phyloP scores from a whole-genome alignment of 2,888 invertebrate species.

The Anthrax anthrax region DNA sequence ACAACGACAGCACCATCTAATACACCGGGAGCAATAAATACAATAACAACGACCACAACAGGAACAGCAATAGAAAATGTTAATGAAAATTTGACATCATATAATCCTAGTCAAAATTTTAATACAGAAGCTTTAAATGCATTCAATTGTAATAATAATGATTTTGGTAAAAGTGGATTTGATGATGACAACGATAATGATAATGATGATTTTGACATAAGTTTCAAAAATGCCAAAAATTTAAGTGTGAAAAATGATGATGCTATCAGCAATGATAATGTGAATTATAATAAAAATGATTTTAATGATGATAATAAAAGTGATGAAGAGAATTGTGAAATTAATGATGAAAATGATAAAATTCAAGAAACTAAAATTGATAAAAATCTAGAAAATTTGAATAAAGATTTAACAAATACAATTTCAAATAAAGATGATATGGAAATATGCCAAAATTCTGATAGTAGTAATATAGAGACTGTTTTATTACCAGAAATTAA shows the following conservation, averaged over 20 bases:
- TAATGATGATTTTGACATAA: not conserved
- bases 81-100: no score
- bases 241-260: not conserved
- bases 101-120: not conserved
- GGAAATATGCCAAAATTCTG: not conserved
- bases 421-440: not conserved
- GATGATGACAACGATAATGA: not conserved
- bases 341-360: not conserved
- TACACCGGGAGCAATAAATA: not conserved
- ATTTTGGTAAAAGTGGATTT: not conserved
- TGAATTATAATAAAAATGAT: not conserved
- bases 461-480: not conserved
- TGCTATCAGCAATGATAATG: not conserved
- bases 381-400: not conserved
- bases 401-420: not conserved
- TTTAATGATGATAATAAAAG: not conserved
- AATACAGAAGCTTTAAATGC: not conserved
- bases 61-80: no score
- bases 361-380: not conserved
- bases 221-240: not conserved
- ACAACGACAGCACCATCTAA: not conserved
- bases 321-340: not conserved
- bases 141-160: not conserved
- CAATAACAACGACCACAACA: no score
- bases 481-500: not conserved